phyloP scores from a whole-genome alignment of 1,140 invertebrate genomes.

The Pseudomyrmex sp. region DNA sequence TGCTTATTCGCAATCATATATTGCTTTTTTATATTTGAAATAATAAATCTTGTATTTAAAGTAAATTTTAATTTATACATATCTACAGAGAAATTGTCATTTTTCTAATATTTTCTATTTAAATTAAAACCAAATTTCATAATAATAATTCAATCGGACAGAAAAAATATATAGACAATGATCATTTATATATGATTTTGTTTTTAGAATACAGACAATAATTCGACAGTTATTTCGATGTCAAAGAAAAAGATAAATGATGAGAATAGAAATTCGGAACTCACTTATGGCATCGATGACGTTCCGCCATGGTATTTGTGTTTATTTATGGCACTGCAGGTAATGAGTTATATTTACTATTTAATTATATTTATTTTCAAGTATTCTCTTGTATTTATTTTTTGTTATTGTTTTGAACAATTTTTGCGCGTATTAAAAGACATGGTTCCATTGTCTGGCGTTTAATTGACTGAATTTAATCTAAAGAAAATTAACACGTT shows the following conservation, averaged over 20 bases:
- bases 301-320: conserved; percentile 93
- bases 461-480: not conserved
- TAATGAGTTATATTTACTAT: conserved; percentile 76
- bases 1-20: too few relatives aligned
- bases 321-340: conserved; percentile 93
- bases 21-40: too few relatives aligned
- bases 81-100: too few relatives aligned
- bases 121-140: too few relatives aligned
- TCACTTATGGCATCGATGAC: conserved; percentile 93
- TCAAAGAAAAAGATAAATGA: not conserved
- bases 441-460: not conserved
- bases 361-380: not conserved
- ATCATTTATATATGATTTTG: not conserved
- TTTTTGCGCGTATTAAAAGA: not conserved
- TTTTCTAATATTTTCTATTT: too few relatives aligned
- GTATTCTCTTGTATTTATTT: not conserved
- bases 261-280: conserved; percentile 81
- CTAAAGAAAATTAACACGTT: conserved; percentile 43
- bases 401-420: not conserved
- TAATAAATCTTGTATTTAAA: too few relatives aligned
- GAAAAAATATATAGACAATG: not conserved
- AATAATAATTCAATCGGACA: too few relatives aligned
- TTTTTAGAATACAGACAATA: conserved; percentile 47
- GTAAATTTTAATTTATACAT: too few relatives aligned
- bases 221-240: not conserved